These are phyloP conservation scores for Teleopsis dalmanni DNA, from an alignment of 1,140 invertebrate genomes.

Conservation along the genomic window DNA sequence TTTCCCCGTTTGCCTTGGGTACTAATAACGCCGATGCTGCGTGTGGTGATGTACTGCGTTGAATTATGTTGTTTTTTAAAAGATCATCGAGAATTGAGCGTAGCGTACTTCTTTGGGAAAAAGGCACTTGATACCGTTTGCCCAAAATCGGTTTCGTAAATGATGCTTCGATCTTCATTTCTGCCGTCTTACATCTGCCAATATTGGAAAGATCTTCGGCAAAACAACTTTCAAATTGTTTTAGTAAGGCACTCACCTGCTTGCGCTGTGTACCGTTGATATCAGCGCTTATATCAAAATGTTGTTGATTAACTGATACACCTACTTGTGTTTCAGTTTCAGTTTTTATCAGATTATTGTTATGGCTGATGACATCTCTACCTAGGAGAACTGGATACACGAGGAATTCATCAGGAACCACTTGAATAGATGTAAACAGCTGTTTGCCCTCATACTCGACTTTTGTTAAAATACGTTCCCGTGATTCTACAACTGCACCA, in stretches of 20 bases:
- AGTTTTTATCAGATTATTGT: background rate
- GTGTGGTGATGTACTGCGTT: conserved; percentile 16
- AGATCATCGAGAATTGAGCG: conserved; percentile 19
- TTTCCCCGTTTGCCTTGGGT: conserved; percentile 42
- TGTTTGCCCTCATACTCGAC: background rate
- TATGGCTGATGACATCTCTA: background rate
- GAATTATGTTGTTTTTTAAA: conserved; percentile 36
- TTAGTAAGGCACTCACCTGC: background rate
- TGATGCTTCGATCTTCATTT: conserved; percentile 5
- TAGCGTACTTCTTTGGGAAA: conserved; percentile 10
- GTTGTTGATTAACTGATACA: background rate
- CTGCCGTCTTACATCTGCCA: background rate
- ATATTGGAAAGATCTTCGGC: background rate
- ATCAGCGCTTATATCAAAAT: too few relatives aligned
- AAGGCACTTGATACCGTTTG: conserved; percentile 15
- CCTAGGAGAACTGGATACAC: background rate
- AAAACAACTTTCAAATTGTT: background rate
- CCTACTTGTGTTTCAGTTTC: background rate
- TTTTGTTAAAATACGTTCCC: background rate
- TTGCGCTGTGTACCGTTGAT: too few relatives aligned
- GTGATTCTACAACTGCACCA: background rate
- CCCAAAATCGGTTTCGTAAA: conserved; percentile 12
- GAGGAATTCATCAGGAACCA: background rate
- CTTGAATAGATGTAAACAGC: background rate
- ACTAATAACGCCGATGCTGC: conserved; percentile 44